Conservation (phyloP, 2,888 invertebrate genomes). For the Gastracanthus pulcherrimus region DNA sequence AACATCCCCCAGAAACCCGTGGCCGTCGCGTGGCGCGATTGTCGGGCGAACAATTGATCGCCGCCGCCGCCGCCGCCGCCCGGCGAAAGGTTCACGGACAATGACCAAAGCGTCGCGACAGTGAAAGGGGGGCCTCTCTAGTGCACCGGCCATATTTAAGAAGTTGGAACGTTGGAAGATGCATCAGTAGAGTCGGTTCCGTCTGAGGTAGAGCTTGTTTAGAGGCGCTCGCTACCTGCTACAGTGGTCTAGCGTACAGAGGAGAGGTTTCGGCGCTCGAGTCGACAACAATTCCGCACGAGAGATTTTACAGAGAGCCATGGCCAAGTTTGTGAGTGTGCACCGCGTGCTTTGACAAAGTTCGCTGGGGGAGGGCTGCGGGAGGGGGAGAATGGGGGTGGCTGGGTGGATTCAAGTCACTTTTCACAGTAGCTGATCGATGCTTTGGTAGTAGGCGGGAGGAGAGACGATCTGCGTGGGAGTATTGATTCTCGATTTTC, state of each 20-base stretch:
- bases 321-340: constrained; percentile 71
- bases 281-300: neutral
- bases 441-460: neutral
- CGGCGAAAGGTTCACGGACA: constrained; percentile 62
- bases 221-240: neutral
- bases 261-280: neutral
- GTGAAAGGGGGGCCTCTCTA: constrained; percentile 71
- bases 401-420: neutral
- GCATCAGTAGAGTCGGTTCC: constrained; percentile 69
- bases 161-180: constrained; percentile 72
- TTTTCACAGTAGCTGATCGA: neutral
- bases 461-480: neutral
- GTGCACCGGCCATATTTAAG: constrained; percentile 69
- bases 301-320: constrained; percentile 55
- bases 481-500: neutral
- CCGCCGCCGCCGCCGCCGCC: no score
- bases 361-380: no score
- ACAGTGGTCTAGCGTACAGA: no score
- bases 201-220: neutral
- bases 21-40: constrained; percentile 4
- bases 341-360: constrained; percentile 2
- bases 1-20: neutral
- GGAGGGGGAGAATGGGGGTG: no score
- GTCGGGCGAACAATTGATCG: constrained; percentile 62
- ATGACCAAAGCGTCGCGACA: constrained; percentile 68